These are phyloP conservation scores for Odontocolon sp. DNA, from an alignment of 2,888 invertebrate species.

Conservation along the genomic window DNA sequence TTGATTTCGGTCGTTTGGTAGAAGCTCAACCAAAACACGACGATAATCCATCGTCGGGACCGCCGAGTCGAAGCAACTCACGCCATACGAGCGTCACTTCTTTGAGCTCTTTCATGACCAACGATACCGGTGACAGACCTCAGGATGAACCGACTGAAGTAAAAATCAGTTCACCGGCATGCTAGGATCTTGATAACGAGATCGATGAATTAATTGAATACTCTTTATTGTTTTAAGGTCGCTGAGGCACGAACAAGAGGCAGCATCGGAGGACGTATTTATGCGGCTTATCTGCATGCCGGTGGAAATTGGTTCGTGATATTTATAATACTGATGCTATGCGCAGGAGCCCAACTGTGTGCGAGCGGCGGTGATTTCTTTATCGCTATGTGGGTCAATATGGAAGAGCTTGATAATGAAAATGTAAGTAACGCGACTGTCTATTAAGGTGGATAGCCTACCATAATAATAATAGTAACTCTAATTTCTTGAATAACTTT, in stretches of 20 bases:
- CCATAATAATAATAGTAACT: too few relatives aligned
- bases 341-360: constrained; percentile 85
- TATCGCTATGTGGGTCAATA: constrained; percentile 87
- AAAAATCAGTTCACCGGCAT: constrained; percentile 16
- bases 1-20: constrained; percentile 90
- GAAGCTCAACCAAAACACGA: constrained; percentile 77
- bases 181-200: not conserved
- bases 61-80: constrained; percentile 72
- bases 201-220: not conserved
- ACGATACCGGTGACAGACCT: constrained; percentile 61
- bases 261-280: constrained; percentile 84
- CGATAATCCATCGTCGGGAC: constrained; percentile 64
- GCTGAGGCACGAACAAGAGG: constrained; percentile 82
- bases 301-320: constrained; percentile 86
- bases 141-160: constrained; percentile 72
- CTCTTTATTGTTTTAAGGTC: constrained; percentile 55
- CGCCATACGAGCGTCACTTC: constrained; percentile 77
- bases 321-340: constrained; percentile 84
- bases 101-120: constrained; percentile 73
- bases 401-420: constrained; percentile 68
- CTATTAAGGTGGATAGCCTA: too few relatives aligned
- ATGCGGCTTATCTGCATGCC: constrained; percentile 87
- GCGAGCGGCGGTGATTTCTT: constrained; percentile 91
- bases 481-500: too few relatives aligned
- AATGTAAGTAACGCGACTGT: constrained; percentile 68